phyloP scores from a whole-genome alignment of 2,113 vertebrate species.

The Bucco capensis region DNA sequence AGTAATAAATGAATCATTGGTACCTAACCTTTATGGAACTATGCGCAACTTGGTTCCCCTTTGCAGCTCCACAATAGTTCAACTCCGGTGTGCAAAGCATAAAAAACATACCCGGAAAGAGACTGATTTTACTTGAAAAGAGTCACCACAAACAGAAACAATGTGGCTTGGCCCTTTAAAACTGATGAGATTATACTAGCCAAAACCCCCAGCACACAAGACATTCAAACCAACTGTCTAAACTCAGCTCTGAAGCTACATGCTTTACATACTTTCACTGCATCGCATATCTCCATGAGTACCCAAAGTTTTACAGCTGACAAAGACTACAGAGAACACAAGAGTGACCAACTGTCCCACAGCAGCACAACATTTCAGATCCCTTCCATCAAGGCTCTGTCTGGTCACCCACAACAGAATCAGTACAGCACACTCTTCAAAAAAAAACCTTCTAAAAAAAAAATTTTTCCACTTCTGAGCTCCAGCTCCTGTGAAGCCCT shows the following conservation, averaged over 20 bases:
- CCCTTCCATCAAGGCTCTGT: background rate
- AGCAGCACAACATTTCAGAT: background rate
- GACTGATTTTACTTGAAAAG: background rate
- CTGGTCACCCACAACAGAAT: background rate
- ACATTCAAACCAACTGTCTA: slow-evolving; percentile 58
- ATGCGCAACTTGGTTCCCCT: background rate
- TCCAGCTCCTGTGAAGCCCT: background rate
- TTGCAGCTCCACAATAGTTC: background rate
- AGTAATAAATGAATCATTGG: background rate
- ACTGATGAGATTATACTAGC: background rate
- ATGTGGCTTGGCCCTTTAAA: slow-evolving; percentile 16
- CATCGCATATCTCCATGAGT: slow-evolving; percentile 49
- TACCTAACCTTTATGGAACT: background rate
- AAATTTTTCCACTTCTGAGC: background rate
- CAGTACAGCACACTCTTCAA: rapidly evolving
- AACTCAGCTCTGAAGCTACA: slow-evolving; percentile 45
- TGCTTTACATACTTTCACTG: slow-evolving; percentile 61
- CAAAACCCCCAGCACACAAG: slow-evolving; percentile 33
- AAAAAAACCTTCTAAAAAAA: background rate
- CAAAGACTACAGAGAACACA: background rate
- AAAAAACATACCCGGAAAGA: background rate
- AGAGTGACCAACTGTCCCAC: background rate
- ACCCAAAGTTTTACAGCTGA: slow-evolving; percentile 25
- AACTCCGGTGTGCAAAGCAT: background rate
- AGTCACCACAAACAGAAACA: background rate